Evolutionary conservation across 92 coral and sea anemone species (phyloP), one percentile per base, ranked within the genome.

Genomic region (Virgularia gustaviana): DNA sequence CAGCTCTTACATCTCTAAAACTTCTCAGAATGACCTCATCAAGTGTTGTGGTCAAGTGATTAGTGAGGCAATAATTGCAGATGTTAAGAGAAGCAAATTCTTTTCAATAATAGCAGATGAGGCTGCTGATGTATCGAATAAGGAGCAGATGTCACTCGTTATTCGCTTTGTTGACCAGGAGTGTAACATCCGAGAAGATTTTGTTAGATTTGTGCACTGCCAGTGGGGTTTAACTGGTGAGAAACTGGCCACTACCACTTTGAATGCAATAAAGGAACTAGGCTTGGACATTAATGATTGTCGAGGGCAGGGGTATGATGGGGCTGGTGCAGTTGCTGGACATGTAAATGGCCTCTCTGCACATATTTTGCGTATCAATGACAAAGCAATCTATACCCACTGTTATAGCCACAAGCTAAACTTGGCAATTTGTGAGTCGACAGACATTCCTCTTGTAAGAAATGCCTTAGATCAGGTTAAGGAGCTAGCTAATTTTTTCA

Each of bases 11-110:
- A 36, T 64, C 22, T 64, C 71, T 9, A 33, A 64, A 20, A 64
- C 52, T 12, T 35, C 29, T 52, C 54, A 64, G 12, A 64, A 64
- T 37, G 49, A 64, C 13, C 25, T 63, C 18, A 35, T 62, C 35
- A 62, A 62, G 13, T 22, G 38, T 16, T 62, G 70, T 62, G 70
- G 70, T 62, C 43, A 62, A 16, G 44, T 62, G 2, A 62, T 62
- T 23, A 20, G 10, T 2, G 70, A 27, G 24, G 22, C 12, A 15
- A 62, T 62, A 29, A 4, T 62, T 62, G 25, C 30, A 15, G 70
- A 32, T 62, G 44, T 62, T 22, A 62, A 62, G n/a, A 4, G 22
- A 47, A 15, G 55, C 22, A 47, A 47, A 25, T 47, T 47, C 18
- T 47, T 47, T 15, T 47, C 55, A 15, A 15, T 47, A 19, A 47